These are phyloP conservation scores for Orthonyx spaldingii DNA, from an alignment of 2,113 vertebrate genomes.

Conservation along the genomic window DNA sequence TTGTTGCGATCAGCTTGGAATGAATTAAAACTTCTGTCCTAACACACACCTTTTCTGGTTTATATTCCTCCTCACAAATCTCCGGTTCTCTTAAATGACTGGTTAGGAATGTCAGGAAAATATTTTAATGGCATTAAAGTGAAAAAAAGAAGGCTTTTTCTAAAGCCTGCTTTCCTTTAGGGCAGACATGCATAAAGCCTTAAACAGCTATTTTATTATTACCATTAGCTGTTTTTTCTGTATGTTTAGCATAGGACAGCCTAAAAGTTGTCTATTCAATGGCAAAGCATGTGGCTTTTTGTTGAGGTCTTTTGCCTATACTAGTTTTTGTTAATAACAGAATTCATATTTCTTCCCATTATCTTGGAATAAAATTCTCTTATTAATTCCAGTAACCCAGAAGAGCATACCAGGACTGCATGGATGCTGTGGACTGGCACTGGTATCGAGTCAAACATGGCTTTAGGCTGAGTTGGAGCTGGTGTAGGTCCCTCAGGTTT, in stretches of 20 bases:
- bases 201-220: background rate
- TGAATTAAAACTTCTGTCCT: background rate
- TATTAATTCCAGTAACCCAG: background rate
- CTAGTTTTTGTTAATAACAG: background rate
- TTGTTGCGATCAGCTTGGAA: background rate
- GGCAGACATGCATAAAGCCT: rapidly evolving
- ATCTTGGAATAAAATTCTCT: background rate
- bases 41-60: background rate
- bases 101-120: background rate
- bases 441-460: background rate
- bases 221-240: background rate
- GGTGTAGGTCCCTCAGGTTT: background rate
- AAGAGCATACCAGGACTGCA: background rate
- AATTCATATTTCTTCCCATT: background rate
- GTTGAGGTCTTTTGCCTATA: background rate
- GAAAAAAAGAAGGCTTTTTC: background rate
- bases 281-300: background rate
- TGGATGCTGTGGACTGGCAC: background rate
- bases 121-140: background rate
- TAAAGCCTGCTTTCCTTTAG: background rate
- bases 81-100: background rate
- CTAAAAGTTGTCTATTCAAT: background rate
- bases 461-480: background rate
- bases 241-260: background rate
- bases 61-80: background rate